These are phyloP conservation scores for Siderastrea radians DNA, from an alignment of 92 coral and sea anemone genomes.

Conservation along the genomic window DNA sequence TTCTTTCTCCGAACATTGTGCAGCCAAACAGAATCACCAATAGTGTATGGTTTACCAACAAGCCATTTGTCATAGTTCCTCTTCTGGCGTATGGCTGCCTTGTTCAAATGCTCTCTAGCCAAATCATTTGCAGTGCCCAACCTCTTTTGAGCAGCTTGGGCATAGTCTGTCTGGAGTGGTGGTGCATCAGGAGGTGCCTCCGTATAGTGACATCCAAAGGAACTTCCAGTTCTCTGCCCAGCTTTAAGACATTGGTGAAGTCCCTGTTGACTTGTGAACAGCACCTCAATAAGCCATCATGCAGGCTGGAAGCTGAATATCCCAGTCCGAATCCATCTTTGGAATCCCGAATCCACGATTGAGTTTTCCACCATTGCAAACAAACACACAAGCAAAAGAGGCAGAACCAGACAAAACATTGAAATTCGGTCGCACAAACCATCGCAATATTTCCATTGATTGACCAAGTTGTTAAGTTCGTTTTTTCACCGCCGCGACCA, in stretches of 20 bases:
- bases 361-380: too few relatives aligned
- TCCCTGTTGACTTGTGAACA: conserved; percentile 21
- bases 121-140: conserved; percentile 56
- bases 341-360: too few relatives aligned
- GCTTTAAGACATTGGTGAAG: conserved; percentile 9
- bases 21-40: background rate
- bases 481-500: too few relatives aligned
- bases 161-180: conserved; percentile 32
- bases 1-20: conserved; percentile 3
- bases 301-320: background rate
- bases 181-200: background rate
- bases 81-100: conserved; percentile 67
- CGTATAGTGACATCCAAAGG: background rate
- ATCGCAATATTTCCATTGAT: too few relatives aligned
- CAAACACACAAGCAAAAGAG: too few relatives aligned
- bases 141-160: conserved; percentile 44
- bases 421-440: too few relatives aligned
- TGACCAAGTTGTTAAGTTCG: too few relatives aligned
- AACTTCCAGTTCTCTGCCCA: background rate
- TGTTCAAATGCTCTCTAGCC: conserved; percentile 50
- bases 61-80: conserved; percentile 43
- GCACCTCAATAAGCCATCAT: background rate
- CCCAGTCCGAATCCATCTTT: background rate
- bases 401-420: too few relatives aligned
- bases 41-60: background rate